These are phyloP conservation scores for Philereme vetulata DNA, from an alignment of 2,888 invertebrate species.

Conservation along the genomic window DNA sequence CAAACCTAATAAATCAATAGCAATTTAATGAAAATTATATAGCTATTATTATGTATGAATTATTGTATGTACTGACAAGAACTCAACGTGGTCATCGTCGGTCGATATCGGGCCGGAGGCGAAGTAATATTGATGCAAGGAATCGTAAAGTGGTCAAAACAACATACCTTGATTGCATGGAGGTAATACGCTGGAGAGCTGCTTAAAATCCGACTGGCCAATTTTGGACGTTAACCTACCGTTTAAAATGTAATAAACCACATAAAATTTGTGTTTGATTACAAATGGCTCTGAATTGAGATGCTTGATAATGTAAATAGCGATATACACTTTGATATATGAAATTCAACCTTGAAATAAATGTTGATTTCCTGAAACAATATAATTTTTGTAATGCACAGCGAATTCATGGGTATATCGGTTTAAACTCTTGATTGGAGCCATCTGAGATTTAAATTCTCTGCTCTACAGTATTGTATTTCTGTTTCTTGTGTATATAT, in stretches of 20 bases:
- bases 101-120: too few relatives aligned
- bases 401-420: neutral
- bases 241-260: neutral
- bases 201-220: neutral
- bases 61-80: too few relatives aligned
- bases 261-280: neutral
- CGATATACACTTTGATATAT: constrained; percentile 4
- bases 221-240: neutral
- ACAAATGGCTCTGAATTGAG: neutral
- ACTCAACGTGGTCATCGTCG: too few relatives aligned
- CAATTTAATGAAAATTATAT: too few relatives aligned
- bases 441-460: constrained; percentile 1
- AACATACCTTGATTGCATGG: too few relatives aligned
- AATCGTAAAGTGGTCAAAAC: too few relatives aligned
- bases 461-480: constrained; percentile 3
- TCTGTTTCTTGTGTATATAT: too few relatives aligned
- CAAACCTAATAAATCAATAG: too few relatives aligned
- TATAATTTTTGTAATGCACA: constrained; percentile 1
- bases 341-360: constrained; percentile 10
- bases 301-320: constrained; percentile 7
- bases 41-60: too few relatives aligned
- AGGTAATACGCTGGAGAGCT: too few relatives aligned
- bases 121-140: too few relatives aligned
- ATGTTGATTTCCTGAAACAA: constrained; percentile 9
- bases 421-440: constrained; percentile 1